Evolutionary conservation across 2,797 vertebrate genomes (phyloP), one percentile per base, ranked within the genome.

Genomic region (Sylvilagus floridanus): DNA sequence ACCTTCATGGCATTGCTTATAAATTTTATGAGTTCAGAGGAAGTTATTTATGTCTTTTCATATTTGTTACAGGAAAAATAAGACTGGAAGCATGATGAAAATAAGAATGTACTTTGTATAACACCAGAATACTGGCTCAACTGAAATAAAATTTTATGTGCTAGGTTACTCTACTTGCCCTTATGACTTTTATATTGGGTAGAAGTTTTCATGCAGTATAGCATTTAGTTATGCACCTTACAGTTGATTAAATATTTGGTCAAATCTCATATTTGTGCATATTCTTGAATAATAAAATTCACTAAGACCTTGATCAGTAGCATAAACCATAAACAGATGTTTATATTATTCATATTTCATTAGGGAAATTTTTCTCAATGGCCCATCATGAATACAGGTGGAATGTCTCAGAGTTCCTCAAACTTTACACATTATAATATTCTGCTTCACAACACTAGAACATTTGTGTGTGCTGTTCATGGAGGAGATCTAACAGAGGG

Each of bases 71-170:
- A 42, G 24, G 84, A 65, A 85, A 90, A 94, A 65, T 32, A n/a
- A 85, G 47, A 30, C 42, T 88, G 7, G 72, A 78, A 90, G 88
- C 84, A 87, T n/a, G 35, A 95, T 83, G 37, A 94, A 72, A 42
- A 88, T 54, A 95, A 88, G 42, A 84, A 69, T 3, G 19, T 54
- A 47, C 81, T 91, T 97, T 96, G 54, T 83, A 73, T 54, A 57
- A 62, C 4, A 19, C 62, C 30, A 37, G 84, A 75, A 79, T 92
- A 78, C 42, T 69, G 78, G 92, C 72, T 94, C 69, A 85, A 24
- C 77, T 47, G 26, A 83, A 88, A 84, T 96, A 90, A 96, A 95
- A 95, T 84, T 88, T 93, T 77, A 65, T 81, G 62, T 42, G 19
- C 8, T 88, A n/a, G 47, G 22, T 90, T 92, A 88, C 76, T 92